phyloP scores from a whole-genome alignment of 2,113 vertebrate genomes.

The Ictidomys tridecemlineatus region DNA sequence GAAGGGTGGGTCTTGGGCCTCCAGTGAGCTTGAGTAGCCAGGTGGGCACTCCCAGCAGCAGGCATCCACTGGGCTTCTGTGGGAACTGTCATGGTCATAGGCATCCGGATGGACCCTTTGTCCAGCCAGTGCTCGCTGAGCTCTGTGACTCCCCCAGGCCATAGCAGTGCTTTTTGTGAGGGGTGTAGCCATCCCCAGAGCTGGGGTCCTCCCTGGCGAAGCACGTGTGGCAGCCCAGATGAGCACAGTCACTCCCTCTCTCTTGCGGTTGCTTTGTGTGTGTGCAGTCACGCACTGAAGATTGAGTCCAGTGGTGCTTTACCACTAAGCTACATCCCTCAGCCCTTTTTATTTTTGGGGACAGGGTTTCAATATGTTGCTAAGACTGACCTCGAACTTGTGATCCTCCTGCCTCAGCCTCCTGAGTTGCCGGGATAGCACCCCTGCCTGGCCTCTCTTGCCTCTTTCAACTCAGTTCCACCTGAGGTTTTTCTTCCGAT shows the following conservation, averaged over 20 bases:
- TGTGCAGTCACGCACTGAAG: too few relatives aligned
- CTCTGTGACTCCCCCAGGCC: background rate
- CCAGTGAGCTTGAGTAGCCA: background rate
- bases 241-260: too few relatives aligned
- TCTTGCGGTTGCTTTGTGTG: too few relatives aligned
- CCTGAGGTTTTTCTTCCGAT: background rate
- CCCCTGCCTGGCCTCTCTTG: background rate
- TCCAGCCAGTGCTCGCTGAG: background rate
- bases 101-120: background rate
- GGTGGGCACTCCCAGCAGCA: background rate
- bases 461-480: background rate
- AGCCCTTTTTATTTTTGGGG: too few relatives aligned
- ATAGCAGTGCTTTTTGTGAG: too few relatives aligned
- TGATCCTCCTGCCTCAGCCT: too few relatives aligned
- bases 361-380: too few relatives aligned
- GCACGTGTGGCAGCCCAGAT: too few relatives aligned
- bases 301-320: too few relatives aligned
- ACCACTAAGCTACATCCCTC: too few relatives aligned
- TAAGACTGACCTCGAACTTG: too few relatives aligned
- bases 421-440: background rate
- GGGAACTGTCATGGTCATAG: background rate
- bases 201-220: background rate
- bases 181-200: background rate
- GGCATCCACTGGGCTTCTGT: background rate
- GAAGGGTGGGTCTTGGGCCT: background rate